Evolutionary conservation across 1,140 invertebrate species (phyloP).

Genomic region (Nephotettix cincticeps): DNA sequence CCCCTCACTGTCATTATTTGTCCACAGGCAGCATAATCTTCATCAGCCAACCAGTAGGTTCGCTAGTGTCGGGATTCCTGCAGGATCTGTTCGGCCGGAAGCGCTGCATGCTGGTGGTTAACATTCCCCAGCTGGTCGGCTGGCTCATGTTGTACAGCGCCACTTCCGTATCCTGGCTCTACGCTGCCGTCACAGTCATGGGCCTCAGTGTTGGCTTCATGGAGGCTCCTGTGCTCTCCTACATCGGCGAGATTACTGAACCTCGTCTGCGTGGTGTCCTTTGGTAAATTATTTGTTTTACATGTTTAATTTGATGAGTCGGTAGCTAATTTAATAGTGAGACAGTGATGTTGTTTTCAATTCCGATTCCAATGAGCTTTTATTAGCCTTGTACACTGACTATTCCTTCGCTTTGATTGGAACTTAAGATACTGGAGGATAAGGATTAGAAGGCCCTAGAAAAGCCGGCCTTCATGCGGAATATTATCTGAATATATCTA

Average conservation of each 20-base stretch:
- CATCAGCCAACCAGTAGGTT: constrained; percentile 34
- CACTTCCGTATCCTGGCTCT: constrained; percentile 23
- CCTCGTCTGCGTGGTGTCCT: constrained; percentile 22
- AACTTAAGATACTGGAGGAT: too few relatives aligned
- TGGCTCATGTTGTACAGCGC: constrained; percentile 35
- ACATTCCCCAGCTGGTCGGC: constrained; percentile 31
- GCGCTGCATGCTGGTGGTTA: constrained; percentile 36
- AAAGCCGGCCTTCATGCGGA: too few relatives aligned
- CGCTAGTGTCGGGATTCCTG: constrained; percentile 32
- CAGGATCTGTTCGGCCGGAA: constrained; percentile 34
- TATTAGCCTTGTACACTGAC: too few relatives aligned
- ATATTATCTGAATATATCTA: too few relatives aligned
- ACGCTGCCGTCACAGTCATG: constrained; percentile 29
- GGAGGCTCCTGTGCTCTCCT: constrained; percentile 52
- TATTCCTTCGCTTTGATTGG: too few relatives aligned
- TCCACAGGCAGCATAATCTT: constrained; percentile 35
- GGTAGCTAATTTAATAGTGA: too few relatives aligned
- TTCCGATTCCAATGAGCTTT: too few relatives aligned
- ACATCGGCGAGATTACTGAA: constrained; percentile 54
- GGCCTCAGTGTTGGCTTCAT: constrained; percentile 51
- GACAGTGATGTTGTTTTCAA: too few relatives aligned
- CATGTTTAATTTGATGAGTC: too few relatives aligned
- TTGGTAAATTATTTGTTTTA: too few relatives aligned
- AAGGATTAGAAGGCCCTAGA: too few relatives aligned
- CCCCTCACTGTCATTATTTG: too few relatives aligned